Evolutionary conservation across 2,113 vertebrate species (phyloP).

Genomic region (Promerops cafer): DNA sequence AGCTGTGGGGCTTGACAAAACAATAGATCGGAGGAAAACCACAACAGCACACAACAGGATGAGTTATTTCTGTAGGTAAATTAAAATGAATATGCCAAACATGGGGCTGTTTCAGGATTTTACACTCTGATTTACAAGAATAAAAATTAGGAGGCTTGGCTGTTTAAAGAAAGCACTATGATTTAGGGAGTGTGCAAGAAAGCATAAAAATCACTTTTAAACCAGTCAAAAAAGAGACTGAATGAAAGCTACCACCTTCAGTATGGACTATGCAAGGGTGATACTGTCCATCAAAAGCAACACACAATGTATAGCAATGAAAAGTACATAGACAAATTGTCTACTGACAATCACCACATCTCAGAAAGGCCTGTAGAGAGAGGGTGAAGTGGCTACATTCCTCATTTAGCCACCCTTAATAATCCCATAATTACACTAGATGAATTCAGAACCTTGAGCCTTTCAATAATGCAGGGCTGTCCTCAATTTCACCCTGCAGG

Average conservation of each 20-base stretch:
- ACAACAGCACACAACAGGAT: background rate
- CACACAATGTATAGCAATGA: background rate
- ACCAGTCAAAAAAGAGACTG: background rate
- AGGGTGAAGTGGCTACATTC: background rate
- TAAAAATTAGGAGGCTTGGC: background rate
- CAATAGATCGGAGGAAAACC: background rate
- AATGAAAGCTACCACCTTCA: background rate
- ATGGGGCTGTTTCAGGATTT: background rate
- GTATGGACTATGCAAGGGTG: background rate
- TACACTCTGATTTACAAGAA: background rate
- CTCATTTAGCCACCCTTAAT: background rate
- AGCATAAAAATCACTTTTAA: background rate
- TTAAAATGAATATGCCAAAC: background rate
- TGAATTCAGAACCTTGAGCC: background rate
- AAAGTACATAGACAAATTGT: background rate
- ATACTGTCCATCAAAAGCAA: background rate
- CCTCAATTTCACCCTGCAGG: background rate
- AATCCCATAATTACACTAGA: constrained; percentile 10
- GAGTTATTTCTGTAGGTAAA: background rate
- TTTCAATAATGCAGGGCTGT: background rate
- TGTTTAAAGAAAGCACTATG: background rate
- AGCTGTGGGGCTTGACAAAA: background rate
- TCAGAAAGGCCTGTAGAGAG: background rate
- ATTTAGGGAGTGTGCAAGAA: background rate
- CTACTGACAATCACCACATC: background rate